Evolutionary conservation across 2,113 vertebrate species (phyloP), one percentile per base, ranked within the genome.

Genomic region (Carassius gibelio): DNA sequence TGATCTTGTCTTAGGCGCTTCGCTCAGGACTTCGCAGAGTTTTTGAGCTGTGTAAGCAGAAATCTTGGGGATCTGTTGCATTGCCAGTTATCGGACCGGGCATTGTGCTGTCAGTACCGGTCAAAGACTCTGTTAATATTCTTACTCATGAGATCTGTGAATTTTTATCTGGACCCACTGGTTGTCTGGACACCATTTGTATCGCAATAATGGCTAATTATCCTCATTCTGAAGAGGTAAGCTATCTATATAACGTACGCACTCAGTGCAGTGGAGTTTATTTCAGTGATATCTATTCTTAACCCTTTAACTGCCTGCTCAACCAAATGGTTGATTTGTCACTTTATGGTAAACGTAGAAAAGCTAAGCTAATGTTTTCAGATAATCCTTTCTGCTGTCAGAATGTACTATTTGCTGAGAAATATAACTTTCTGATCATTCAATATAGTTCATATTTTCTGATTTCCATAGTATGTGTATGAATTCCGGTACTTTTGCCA

Each of bases 11-110:
- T 13, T 23, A 95, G 94, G 86, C 74, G 0, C 89, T 94, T 8
- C 4, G 30, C 4, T 78, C 14, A 1, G 92, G 92, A 15, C 80
- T 94, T 74, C 66, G 45, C 26, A 74, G 0, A 3, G 92, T 89
- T 62, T 84, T 95, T 69, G 86, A 88, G 30, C 83, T 90, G 50
- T 94, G 91, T 90, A 82, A 84, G 14, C 84, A 88, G 78, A 87
- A 90, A 8, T 15, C 34, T 0, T 87, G 83, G 17, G 5, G 3
- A 62, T 92, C 92, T 0, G 87, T 94, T 1, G 89, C 92, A 13
- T 62, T 94, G n/a, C 91, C 93, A 0, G 19, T 94, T 7, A 93
- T 94, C 2, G 94, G 94, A 77, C 91, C 90, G 0, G 93, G 92
- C 5, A 0, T 52, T 0, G 68, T 11, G 48, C 79, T 95, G 3